phyloP scores from a whole-genome alignment of 2,888 invertebrate genomes.

The Sarcophaga carnaria region DNA sequence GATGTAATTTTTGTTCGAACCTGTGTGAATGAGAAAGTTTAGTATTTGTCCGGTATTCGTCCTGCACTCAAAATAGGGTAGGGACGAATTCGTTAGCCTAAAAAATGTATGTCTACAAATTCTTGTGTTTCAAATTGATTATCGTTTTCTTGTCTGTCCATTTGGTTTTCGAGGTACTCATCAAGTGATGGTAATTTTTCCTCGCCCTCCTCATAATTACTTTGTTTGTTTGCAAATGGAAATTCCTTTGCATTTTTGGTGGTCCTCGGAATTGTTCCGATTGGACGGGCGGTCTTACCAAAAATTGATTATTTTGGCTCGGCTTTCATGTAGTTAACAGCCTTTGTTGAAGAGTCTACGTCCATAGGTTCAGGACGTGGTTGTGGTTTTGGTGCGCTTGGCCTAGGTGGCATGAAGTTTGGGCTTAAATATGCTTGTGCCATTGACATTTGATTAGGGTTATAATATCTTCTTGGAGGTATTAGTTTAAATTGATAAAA shows the following conservation, averaged over 20 bases:
- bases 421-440: background rate
- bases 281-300: background rate
- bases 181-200: background rate
- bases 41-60: conserved; percentile 22
- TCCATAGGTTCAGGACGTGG: conserved; percentile 1
- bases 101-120: conserved; percentile 41
- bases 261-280: background rate
- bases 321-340: conserved; percentile 22
- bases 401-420: conserved; percentile 13
- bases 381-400: conserved; percentile 11
- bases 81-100: conserved; percentile 28
- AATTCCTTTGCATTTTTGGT: conserved; percentile 9
- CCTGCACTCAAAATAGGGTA: conserved; percentile 27
- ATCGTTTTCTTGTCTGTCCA: background rate
- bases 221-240: background rate
- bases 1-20: conserved; percentile 31
- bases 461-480: background rate
- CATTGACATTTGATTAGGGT: conserved; percentile 1
- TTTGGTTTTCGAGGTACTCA: background rate
- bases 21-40: conserved; percentile 21
- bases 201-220: no score
- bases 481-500: conserved; percentile 11
- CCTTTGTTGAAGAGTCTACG: background rate
- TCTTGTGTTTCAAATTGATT: background rate
- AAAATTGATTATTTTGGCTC: conserved; percentile 2